Conservation (phyloP, 2,797 vertebrate genomes). For the Dipus sagitta region DNA sequence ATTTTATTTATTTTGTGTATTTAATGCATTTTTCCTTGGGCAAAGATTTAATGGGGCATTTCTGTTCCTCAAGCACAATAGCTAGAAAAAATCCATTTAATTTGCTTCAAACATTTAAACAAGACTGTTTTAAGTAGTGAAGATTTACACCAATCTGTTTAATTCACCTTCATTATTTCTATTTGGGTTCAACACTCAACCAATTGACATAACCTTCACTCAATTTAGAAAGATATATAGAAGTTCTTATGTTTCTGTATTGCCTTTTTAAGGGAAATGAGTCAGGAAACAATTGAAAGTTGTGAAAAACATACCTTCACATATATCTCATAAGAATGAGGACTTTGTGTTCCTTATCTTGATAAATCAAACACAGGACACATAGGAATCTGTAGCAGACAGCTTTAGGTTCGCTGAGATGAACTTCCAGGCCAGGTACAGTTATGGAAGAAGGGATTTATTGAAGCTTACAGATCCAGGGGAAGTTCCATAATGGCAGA, state of each 20-base stretch:
- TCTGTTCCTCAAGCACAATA: neutral
- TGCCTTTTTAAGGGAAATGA: too few species aligned
- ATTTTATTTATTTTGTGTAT: neutral
- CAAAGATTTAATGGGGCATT: neutral
- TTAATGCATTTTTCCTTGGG: neutral
- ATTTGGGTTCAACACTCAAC: too few species aligned
- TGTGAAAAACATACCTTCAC: neutral
- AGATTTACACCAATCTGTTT: neutral
- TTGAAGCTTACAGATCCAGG: too few species aligned
- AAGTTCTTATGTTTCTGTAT: neutral
- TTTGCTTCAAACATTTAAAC: neutral
- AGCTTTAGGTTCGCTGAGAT: too few species aligned
- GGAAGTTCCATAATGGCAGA: too few species aligned
- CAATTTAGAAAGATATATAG: neutral
- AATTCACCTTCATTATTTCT: neutral
- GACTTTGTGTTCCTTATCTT: neutral
- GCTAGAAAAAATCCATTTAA: neutral
- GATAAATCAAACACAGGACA: neutral
- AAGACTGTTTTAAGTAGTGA: neutral
- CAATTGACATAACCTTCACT: neutral
- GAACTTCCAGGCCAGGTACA: too few species aligned
- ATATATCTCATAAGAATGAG: too few species aligned
- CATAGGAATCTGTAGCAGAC: neutral
- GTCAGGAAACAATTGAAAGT: neutral
- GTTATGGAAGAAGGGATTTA: too few species aligned